Evolutionary conservation across 2,113 vertebrate genomes (phyloP).

Genomic region (Chascanopsetta lugubris): DNA sequence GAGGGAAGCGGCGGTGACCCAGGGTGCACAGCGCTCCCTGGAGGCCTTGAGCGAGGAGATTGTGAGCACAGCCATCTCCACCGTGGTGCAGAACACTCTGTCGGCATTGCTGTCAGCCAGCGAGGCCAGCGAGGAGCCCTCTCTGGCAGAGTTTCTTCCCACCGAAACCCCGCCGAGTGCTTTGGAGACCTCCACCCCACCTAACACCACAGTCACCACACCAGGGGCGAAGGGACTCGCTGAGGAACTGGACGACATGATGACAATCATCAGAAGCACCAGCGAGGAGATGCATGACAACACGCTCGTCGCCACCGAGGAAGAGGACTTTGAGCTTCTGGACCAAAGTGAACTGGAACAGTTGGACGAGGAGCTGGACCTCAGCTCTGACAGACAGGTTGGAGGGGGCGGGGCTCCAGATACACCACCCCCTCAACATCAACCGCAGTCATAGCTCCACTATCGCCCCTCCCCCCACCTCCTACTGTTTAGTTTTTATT

Average conservation of each 20-base stretch:
- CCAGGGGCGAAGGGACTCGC: conserved; percentile 1
- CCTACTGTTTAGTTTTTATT: conserved; percentile 54
- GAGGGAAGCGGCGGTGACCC: conserved; percentile 1
- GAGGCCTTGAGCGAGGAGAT: conserved; percentile 89
- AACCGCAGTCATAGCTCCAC: conserved; percentile 75
- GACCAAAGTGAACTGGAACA: conserved; percentile 98
- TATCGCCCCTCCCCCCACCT: not conserved
- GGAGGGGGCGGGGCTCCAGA: conserved; percentile 49
- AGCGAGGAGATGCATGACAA: conserved; percentile 65
- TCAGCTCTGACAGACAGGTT: conserved; percentile 72
- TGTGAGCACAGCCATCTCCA: conserved; percentile 87
- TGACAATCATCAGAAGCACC: conserved; percentile 1
- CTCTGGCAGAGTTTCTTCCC: conserved; percentile 75
- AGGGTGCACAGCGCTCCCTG: conserved; percentile 73
- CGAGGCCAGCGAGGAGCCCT: conserved; percentile 78
- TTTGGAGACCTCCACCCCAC: conserved; percentile 68
- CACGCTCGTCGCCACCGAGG: conserved; percentile 76
- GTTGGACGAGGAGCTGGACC: conserved; percentile 86
- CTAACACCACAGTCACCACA: conserved; percentile 37
- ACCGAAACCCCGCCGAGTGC: conserved; percentile 76
- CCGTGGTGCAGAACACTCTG: conserved; percentile 89
- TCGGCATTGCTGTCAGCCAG: conserved; percentile 84
- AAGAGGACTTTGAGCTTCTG: conserved; percentile 98
- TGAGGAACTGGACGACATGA: conserved; percentile 43
- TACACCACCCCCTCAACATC: conserved; percentile 53